These are phyloP conservation scores for Leiothrix lutea DNA, from an alignment of 2,113 vertebrate genomes.

Conservation along the genomic window DNA sequence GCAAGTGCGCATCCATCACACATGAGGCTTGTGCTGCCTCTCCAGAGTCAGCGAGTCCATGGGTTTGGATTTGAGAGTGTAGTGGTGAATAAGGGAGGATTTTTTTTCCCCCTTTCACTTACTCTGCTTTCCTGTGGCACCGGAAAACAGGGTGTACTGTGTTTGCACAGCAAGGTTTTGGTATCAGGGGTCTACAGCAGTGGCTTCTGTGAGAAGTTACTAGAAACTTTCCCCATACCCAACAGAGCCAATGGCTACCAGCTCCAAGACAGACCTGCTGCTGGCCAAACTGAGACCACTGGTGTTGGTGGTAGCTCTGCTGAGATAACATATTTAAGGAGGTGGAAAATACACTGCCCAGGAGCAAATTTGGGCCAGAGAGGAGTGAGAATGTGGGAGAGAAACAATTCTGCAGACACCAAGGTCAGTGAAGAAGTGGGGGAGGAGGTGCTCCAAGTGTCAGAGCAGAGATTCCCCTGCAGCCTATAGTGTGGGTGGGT, in stretches of 20 bases:
- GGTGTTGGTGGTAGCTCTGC: fast-evolving
- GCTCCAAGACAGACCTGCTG: fast-evolving
- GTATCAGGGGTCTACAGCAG: fast-evolving
- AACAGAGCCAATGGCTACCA: neutral
- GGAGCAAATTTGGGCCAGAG: neutral
- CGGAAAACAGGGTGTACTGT: neutral
- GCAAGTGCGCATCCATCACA: neutral
- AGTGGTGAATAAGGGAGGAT: neutral
- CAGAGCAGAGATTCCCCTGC: neutral
- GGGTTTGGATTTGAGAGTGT: neutral
- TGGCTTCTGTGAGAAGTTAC: neutral
- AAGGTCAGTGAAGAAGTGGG: neutral
- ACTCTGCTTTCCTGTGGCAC: neutral
- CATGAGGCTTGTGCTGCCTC: neutral
- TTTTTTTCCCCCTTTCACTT: fast-evolving
- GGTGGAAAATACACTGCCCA: neutral
- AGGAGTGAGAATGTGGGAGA: neutral
- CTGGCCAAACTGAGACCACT: neutral
- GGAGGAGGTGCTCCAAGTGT: neutral
- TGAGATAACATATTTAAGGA: neutral
- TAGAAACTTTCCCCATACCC: neutral
- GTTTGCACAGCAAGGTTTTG: neutral
- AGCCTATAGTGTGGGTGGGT: neutral
- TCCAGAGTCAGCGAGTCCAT: neutral
- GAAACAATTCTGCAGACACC: neutral